Evolutionary conservation across 1,140 invertebrate genomes (phyloP).

Genomic region (Magallana ariakensis): DNA sequence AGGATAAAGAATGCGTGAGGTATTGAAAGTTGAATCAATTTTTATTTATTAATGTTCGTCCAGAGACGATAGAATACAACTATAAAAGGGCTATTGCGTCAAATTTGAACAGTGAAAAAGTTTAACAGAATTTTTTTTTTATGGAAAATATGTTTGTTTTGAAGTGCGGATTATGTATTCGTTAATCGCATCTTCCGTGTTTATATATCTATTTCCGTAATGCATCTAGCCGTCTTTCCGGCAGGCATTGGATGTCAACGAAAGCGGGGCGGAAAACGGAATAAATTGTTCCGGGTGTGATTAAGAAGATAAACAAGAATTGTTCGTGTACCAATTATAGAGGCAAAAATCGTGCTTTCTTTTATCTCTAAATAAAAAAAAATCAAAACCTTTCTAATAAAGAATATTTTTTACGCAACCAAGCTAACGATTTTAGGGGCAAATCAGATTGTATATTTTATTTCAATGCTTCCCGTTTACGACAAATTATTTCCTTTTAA

Average conservation of each 20-base stretch:
- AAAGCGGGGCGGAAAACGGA: conserved; percentile 32
- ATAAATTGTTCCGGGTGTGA: conserved; percentile 36
- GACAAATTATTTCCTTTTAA: too few relatives aligned
- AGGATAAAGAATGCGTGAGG: neutral
- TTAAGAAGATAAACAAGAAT: conserved; percentile 35
- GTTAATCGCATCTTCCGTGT: conserved; percentile 8
- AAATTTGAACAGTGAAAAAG: neutral
- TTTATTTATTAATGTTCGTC: neutral
- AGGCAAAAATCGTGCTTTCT: neutral
- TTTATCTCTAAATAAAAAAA: neutral
- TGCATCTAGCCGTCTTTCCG: conserved; percentile 36
- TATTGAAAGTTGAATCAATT: neutral
- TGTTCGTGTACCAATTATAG: conserved; percentile 6
- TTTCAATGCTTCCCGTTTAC: too few relatives aligned
- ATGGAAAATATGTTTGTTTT: neutral
- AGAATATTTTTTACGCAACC: neutral
- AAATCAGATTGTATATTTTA: too few relatives aligned
- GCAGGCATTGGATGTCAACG: conserved; percentile 22
- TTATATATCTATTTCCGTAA: conserved; percentile 39
- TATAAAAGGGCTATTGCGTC: too few relatives aligned
- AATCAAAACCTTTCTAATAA: neutral
- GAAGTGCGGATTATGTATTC: conserved; percentile 1
- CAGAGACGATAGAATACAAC: too few relatives aligned
- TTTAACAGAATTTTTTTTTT: neutral
- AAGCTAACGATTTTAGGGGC: too few relatives aligned